Conservation (phyloP, 2,113 vertebrate genomes). For the Polypterus senegalus region DNA sequence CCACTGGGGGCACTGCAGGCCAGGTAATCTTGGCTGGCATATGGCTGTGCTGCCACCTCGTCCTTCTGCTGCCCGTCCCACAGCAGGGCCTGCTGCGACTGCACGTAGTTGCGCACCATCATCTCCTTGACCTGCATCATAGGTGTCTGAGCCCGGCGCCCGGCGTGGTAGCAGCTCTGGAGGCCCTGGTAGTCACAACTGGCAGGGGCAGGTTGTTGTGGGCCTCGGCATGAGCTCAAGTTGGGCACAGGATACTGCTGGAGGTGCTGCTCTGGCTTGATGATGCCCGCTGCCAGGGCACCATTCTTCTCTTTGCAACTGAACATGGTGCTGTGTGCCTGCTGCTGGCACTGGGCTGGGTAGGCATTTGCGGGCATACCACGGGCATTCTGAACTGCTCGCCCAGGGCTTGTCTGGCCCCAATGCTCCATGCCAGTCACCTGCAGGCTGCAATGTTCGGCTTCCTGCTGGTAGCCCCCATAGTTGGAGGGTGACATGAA, state of each 20-base stretch:
- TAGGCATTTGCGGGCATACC: conserved; percentile 22
- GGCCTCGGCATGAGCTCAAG: conserved; percentile 59
- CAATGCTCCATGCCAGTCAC: conserved; percentile 25
- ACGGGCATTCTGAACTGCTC: conserved; percentile 22
- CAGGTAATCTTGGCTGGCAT: conserved; percentile 35
- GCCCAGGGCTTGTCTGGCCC: conserved; percentile 22
- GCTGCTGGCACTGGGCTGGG: neutral
- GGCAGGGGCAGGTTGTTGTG: neutral
- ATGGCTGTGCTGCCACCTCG: conserved; percentile 34
- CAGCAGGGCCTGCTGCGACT: conserved; percentile 84
- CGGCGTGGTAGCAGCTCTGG: conserved; percentile 15
- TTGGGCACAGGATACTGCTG: conserved; percentile 41
- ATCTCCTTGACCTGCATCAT: conserved; percentile 80
- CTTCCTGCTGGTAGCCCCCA: too few species aligned
- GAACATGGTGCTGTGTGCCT: conserved; percentile 39
- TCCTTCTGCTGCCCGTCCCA: conserved; percentile 71
- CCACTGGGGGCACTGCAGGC: conserved; percentile 46
- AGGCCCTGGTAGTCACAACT: conserved; percentile 45
- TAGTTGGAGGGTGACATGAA: conserved; percentile 37
- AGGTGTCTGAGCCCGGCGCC: conserved; percentile 54
- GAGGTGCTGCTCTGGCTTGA: conserved; percentile 84
- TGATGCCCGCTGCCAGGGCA: conserved; percentile 36
- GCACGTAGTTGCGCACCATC: conserved; percentile 84
- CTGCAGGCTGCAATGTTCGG: neutral
- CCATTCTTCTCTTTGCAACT: conserved; percentile 36